Evolutionary conservation across 2,888 invertebrate genomes (phyloP), one percentile per base, ranked within the genome.

Genomic region (Caprella mutica): DNA sequence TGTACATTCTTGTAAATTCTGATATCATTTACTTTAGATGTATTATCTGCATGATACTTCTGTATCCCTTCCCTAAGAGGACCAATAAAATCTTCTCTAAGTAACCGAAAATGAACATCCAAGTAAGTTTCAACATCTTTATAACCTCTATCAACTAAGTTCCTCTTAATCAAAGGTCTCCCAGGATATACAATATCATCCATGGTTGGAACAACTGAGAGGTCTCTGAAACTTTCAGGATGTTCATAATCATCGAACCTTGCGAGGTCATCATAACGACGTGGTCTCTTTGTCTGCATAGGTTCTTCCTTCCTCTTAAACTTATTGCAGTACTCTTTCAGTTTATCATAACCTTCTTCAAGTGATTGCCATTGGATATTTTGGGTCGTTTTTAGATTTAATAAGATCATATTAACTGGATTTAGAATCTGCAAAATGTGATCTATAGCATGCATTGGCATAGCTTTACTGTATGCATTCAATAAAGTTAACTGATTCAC

Each of bases 1-100:
- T 72, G 70, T 0, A 77, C 77, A 69, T 75, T 73, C 56, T 72
- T 73, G 65, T 77, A 75, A 3, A 78, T 73, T 66, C 76, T 68
- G 59, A 51, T 66, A 69, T 76, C 76, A 33, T 21, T 48, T 6
- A 71, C 71, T 59, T 73, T 74, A 38, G 67, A n/a, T n/a, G n/a
- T 66, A 6, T 65, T 73, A 65, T 77, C 74, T 69, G 77, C 75
- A 65, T 75, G 69, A 67, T 78, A 80, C 69, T 77, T 75, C 65
- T 70, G 70, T 70, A 85, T 77, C 59, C 83, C 85, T 68, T 81
- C 77, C 30, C 85, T 73, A 21, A 91, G 70, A 0, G 89, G 85
- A 19, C 77, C 76, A 30, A 86, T 77, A 69, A 84, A 87, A 72
- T 90, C 90, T 74, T 90, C 87, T 30, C 86, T 74, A 50, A 90